Evolutionary conservation across 2,888 invertebrate species (phyloP).

Genomic region (Abscondita cerata): DNA sequence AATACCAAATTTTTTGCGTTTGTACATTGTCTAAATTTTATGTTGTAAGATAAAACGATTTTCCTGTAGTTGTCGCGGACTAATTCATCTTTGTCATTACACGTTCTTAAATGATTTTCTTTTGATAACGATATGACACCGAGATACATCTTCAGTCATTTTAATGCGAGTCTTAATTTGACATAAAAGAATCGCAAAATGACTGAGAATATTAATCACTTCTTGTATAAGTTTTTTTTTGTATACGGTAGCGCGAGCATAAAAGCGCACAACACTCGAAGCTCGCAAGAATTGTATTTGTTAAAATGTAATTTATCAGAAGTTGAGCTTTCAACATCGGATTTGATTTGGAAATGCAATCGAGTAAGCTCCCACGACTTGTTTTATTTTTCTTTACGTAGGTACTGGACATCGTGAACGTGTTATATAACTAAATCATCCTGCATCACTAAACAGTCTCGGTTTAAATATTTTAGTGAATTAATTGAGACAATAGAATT

Average conservation of each 20-base stretch:
- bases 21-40: background rate
- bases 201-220: background rate
- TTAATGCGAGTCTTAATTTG: background rate
- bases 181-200: background rate
- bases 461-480: background rate
- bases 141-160: conserved; percentile 37
- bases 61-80: conserved; percentile 8
- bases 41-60: too few relatives aligned
- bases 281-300: too few relatives aligned
- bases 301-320: too few relatives aligned
- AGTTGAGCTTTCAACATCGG: too few relatives aligned
- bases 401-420: conserved; percentile 5
- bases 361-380: too few relatives aligned
- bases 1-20: background rate
- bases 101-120: conserved; percentile 55
- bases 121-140: conserved; percentile 42
- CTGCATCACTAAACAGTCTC: too few relatives aligned
- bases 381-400: too few relatives aligned
- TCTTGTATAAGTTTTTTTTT: background rate
- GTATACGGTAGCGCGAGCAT: too few relatives aligned
- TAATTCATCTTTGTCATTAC: conserved; percentile 53
- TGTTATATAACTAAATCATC: background rate
- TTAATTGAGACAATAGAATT: too few relatives aligned
- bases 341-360: too few relatives aligned
- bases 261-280: too few relatives aligned